Evolutionary conservation across 2,113 vertebrate genomes (phyloP), one percentile per base, ranked within the genome.

Genomic region (Rafetus swinhoei): DNA sequence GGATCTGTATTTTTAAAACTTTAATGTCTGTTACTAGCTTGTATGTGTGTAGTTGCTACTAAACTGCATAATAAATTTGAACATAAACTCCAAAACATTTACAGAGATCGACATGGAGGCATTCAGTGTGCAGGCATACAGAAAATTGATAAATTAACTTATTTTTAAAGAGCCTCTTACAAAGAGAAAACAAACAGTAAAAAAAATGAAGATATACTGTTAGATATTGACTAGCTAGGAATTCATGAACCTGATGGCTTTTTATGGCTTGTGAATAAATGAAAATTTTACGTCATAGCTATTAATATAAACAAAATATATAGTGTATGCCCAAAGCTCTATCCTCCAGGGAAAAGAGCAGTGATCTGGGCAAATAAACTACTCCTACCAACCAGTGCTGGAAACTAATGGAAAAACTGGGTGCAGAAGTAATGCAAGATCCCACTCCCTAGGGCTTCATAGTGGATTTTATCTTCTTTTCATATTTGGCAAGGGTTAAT

Each of bases 251-350:
- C 96, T 96, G 97, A 98, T 97, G 96, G 80, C 89, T 79, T 97
- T 97, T 98, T 97, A 98, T 88, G 91, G 94, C 97, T 97, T 97
- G 96, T 97, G 94, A 97, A 96, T 97, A 96, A 98, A 98, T 97
- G 97, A 98, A 98, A 98, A 98, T 97, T 97, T 97, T 96, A 97
- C 88, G 77, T 97, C 97, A 97, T 93, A 81, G 89, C 95, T 97
- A 97, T 97, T 97, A 97, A 98, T 96, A 96, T 91, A 97, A 97
- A 93, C 81, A 93, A 92, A 96, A 97, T 95, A 96, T 94, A 96
- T 53, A 62, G 92, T 55, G 95, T 92, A 91, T 76, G 90, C 92
- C 94, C 81, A 80, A 76, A 95, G 45, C 89, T 94, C 88, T 55
- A 29, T 1, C 19, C 92, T 54, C 79, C 39, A 3, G 81, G 60